Evolutionary conservation across 2,113 vertebrate genomes (phyloP), one percentile per base, ranked within the genome.

Genomic region (Hippocampus comes): DNA sequence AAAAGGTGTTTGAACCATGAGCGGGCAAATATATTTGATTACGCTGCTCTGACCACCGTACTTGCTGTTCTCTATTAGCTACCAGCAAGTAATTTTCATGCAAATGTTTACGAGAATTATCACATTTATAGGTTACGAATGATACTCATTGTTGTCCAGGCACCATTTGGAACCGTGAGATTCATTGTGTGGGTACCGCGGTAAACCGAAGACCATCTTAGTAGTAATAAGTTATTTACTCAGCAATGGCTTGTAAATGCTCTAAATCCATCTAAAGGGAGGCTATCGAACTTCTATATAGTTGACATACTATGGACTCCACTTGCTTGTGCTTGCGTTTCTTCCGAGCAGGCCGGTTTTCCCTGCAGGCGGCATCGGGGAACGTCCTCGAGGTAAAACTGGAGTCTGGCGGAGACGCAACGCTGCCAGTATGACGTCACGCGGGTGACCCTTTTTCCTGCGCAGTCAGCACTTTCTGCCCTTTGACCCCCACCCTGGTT

Each of bases 361-460:
- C 73, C 79, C 76, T 42, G 38, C 63, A 34, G 74, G 30, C 46
- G n/a, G 64, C 75, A 59, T 63, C 63, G 61, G 70, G 70, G 68
- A 77, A 64, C 79, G 83, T 86, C 78, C 83, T 70, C 34, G 64
- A 76, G 75, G 75, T 78, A 74, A 74, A 68, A 82, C 71, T 78
- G 81, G 82, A 86, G 80, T 86, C 85, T 82, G 81, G 71, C 82
- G 74, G 64, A 14, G 48, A 70, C 60, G 79, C 79, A 85, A 76
- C 15, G 64, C 85, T 75, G 84, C 79, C 78, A 78, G 72, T 8
- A 78, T 89, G 89, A 88, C 82, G 77, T 89, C 87, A 89, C 64
- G 70, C 63, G 84, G 78, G 83, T 71, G 83, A 83, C 79, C 56
- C 59, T 30, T 49, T 30, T 79, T 84, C 79, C 68, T 72, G 51